Evolutionary conservation across 2,113 vertebrate genomes (phyloP), one percentile per base, ranked within the genome.

Genomic region (Eolophus roseicapilla): DNA sequence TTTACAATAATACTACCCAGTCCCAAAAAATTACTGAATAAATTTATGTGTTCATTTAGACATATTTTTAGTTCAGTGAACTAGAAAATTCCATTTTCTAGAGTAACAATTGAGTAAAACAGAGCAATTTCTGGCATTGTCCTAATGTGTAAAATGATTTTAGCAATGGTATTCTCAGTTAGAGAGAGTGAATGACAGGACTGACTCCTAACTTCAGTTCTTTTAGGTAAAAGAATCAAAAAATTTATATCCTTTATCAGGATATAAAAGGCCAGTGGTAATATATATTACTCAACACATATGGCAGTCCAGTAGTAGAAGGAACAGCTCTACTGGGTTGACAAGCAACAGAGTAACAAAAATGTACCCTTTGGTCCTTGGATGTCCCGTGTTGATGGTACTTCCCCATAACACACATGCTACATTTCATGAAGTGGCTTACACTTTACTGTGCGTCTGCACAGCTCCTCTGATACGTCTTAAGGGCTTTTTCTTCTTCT

Each of bases 11-110:
- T 19, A 9, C 23, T 75, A 55, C 20, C 24, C n/a, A 29, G 29
- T 41, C 64, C 14, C 11, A 15, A 19, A 63, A 88, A 82, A 71
- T 29, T 80, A 78, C 49, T 71, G 16, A 90, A 86, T 67, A 91
- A 77, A 88, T 84, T 7, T 77, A 53, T 84, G 8, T 44, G 17
- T 67, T 89, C 28, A 67, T 87, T 94, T 87, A 73, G 31, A n/a
- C 33, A 47, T 20, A 69, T 53, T 89, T 95, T 95, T 96, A 83
- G 12, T 83, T 86, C 74, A 70, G 43, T 59, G n/a, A 83, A 70
- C n/a, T 43, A 75, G 29, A 73, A 57, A 35, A 65, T 39, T 92
- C 62, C 9, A 33, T 43, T 71, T 78, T 50, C 18, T 86, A 1
- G 33, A 73, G 17, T 13, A 82, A 49, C 16, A 11, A 21, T 69